These are phyloP conservation scores for Cecropterus lyciades DNA, from an alignment of 1,140 invertebrate genomes.

Conservation along the genomic window DNA sequence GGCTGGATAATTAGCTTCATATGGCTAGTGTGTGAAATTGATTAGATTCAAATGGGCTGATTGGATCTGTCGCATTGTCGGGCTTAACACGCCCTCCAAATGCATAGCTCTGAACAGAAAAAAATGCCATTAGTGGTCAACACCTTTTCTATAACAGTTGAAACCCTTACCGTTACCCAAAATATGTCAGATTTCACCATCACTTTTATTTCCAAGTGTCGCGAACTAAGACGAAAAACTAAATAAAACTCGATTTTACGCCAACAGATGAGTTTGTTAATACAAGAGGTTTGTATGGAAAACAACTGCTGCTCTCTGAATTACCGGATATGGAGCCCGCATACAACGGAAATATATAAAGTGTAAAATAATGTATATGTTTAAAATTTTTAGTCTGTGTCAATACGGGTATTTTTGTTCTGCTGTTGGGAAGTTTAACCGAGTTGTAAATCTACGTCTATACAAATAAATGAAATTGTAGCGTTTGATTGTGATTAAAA, in stretches of 20 bases:
- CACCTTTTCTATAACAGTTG: no score
- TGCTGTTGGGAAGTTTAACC: no score
- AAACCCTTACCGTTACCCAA: no score
- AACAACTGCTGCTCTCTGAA: conserved; percentile 26
- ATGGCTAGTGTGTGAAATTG: background rate
- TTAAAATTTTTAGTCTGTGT: background rate
- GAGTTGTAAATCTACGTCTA: no score
- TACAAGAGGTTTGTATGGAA: conserved; percentile 33
- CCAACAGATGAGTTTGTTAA: conserved; percentile 31
- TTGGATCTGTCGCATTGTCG: background rate
- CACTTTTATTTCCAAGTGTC: background rate
- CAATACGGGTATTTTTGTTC: no score
- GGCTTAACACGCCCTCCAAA: no score
- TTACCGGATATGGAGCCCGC: conserved; percentile 8
- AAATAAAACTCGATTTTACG: conserved; percentile 20
- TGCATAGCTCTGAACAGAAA: no score
- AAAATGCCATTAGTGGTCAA: no score
- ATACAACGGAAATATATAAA: background rate
- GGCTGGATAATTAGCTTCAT: background rate
- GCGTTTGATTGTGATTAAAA: no score
- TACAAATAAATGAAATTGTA: no score
- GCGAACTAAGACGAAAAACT: conserved; percentile 3
- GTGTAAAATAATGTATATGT: conserved; percentile 5
- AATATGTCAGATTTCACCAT: conserved; percentile 17
- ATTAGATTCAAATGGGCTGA: background rate